These are phyloP conservation scores for Megathymus violae DNA, from an alignment of 1,140 invertebrate genomes.

Conservation along the genomic window DNA sequence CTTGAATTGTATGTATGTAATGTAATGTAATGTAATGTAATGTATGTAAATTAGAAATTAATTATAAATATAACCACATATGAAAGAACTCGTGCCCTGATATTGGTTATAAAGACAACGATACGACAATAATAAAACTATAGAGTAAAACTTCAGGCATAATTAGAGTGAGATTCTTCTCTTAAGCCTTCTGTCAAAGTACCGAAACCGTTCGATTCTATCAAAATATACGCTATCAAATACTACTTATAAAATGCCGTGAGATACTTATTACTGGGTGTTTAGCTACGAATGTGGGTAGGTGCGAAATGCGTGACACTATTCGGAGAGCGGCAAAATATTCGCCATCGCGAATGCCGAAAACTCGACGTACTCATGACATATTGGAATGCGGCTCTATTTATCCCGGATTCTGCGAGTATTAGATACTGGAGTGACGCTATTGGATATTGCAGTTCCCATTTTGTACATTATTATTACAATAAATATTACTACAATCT, in stretches of 20 bases:
- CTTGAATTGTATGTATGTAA: too few relatives aligned
- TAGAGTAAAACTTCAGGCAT: too few relatives aligned
- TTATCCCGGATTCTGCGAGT: slow-evolving; percentile 82
- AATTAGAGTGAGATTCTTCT: too few relatives aligned
- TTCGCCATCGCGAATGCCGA: slow-evolving; percentile 56
- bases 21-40: too few relatives aligned
- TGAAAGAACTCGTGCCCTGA: too few relatives aligned
- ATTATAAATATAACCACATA: too few relatives aligned
- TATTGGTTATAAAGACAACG: too few relatives aligned
- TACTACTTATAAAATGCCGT: slow-evolving; percentile 22
- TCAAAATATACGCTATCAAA: neutral
- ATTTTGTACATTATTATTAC: slow-evolving; percentile 58
- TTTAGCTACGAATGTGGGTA: slow-evolving; percentile 52
- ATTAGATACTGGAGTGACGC: slow-evolving; percentile 82
- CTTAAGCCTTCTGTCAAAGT: too few relatives aligned
- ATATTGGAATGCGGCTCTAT: slow-evolving; percentile 83
- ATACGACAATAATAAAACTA: too few relatives aligned
- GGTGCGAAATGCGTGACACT: slow-evolving; percentile 41
- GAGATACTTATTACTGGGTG: slow-evolving; percentile 61
- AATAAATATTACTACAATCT: neutral
- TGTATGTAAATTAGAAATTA: too few relatives aligned
- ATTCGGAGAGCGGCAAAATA: slow-evolving; percentile 38
- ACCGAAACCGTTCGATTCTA: too few relatives aligned
- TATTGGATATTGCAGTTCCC: slow-evolving; percentile 80
- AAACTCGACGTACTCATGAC: slow-evolving; percentile 76